phyloP scores from a whole-genome alignment of 2,113 vertebrate species.

The Eulacestoma nigropectus region DNA sequence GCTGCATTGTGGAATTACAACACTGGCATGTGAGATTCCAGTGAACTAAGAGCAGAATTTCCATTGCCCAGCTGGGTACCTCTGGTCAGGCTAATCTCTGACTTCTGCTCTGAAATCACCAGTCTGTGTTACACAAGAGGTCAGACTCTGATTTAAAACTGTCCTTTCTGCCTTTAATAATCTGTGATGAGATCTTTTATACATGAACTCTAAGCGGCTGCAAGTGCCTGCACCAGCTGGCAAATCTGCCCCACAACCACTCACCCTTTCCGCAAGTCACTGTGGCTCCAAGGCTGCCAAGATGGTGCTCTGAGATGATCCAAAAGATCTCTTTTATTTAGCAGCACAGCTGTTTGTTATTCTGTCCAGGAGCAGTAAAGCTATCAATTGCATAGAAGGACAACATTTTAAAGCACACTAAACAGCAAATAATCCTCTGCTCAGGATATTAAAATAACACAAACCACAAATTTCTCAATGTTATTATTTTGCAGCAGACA shows the following conservation, averaged over 20 bases:
- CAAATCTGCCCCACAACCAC: background rate
- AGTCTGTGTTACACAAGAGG: background rate
- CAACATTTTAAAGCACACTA: conserved; percentile 2
- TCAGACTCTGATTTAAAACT: background rate
- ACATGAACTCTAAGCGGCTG: background rate
- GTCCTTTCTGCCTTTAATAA: background rate
- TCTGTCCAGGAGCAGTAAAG: conserved; percentile 18
- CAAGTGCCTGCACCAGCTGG: background rate
- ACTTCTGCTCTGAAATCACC: background rate
- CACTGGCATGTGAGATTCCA: background rate
- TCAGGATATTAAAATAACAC: conserved; percentile 28
- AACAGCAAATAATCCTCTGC: conserved; percentile 38
- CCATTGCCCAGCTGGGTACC: background rate
- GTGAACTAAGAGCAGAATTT: background rate
- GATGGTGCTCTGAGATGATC: background rate
- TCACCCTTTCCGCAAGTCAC: background rate
- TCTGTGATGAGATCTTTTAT: background rate
- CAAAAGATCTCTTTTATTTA: background rate
- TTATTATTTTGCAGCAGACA: background rate
- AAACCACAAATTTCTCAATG: background rate
- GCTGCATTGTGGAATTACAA: background rate
- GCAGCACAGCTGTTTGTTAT: conserved; percentile 5
- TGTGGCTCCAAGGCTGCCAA: background rate
- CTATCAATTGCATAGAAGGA: conserved; percentile 12
- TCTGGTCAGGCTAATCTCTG: background rate